phyloP scores from a whole-genome alignment of 2,888 invertebrate species.

The Toxonevra muliebris region DNA sequence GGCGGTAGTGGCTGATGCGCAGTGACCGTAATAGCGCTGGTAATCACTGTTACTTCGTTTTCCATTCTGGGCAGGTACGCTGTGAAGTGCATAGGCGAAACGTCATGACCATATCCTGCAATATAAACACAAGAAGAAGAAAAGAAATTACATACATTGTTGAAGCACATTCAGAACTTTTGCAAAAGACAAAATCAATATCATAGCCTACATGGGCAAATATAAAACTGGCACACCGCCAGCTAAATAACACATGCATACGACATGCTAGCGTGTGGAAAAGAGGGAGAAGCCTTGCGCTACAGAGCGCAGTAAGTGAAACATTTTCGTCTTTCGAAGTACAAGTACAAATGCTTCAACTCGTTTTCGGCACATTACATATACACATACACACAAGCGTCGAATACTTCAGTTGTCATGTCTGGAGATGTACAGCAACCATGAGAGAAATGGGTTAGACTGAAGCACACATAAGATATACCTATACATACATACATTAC shows the following conservation, averaged over 20 bases:
- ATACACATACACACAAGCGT: not conserved
- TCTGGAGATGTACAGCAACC: no score
- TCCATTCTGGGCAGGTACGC: conserved; percentile 75
- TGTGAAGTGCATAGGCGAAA: conserved; percentile 80
- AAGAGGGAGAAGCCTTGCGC: not conserved
- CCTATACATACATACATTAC: not conserved
- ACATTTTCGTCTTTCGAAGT: not conserved
- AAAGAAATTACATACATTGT: conserved; percentile 11
- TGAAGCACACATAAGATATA: not conserved
- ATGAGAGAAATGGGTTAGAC: not conserved
- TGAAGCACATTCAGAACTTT: not conserved
- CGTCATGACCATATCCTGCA: conserved; percentile 81
- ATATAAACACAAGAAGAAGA: conserved; percentile 15
- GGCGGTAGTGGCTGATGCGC: conserved; percentile 40
- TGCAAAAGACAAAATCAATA: conserved; percentile 13
- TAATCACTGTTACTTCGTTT: conserved; percentile 70
- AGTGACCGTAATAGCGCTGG: conserved; percentile 52
- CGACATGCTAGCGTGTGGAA: no score
- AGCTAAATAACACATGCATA: not conserved
- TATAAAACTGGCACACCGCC: conserved; percentile 12
- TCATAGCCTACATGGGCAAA: not conserved
- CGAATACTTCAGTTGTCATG: no score
- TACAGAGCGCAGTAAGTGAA: not conserved
- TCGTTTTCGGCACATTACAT: conserved; percentile 17
- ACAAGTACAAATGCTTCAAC: conserved; percentile 7